Evolutionary conservation across 2,888 invertebrate genomes (phyloP).

Genomic region (Protonemura montana): DNA sequence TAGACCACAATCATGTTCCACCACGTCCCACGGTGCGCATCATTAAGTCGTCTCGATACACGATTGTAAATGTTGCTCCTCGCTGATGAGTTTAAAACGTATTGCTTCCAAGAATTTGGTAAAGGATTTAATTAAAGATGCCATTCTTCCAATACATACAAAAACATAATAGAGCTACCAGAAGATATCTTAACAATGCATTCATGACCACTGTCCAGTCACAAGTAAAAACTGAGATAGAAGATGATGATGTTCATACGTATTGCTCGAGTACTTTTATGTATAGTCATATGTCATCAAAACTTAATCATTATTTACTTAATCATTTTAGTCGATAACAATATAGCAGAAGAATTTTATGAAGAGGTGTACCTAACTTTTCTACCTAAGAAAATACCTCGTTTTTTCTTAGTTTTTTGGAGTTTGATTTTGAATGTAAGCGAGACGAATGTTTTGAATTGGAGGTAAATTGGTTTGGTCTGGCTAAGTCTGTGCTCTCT

Average conservation of each 20-base stretch:
- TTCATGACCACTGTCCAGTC: not conserved
- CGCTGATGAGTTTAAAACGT: not conserved
- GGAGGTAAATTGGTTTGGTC: conserved; percentile 40
- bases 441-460: conserved; percentile 32
- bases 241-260: not conserved
- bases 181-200: not conserved
- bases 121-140: conserved; percentile 1
- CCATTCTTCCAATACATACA: not conserved
- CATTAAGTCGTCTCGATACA: not conserved
- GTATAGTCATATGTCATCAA: not conserved
- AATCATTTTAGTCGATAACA: not conserved
- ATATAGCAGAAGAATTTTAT: not conserved
- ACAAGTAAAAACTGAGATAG: not conserved
- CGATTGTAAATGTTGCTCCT: not conserved
- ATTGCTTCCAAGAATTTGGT: not conserved
- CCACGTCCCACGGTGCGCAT: not conserved
- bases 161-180: conserved; percentile 12
- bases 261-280: not conserved
- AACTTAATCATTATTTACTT: not conserved
- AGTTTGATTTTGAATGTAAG: conserved; percentile 33
- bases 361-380: not conserved
- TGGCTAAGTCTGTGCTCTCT: not conserved
- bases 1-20: not conserved
- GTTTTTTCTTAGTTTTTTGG: not conserved
- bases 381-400: not conserved